Evolutionary conservation across 1,140 invertebrate genomes (phyloP), one percentile per base, ranked within the genome.

Genomic region (Drosophila lacteicornis): DNA sequence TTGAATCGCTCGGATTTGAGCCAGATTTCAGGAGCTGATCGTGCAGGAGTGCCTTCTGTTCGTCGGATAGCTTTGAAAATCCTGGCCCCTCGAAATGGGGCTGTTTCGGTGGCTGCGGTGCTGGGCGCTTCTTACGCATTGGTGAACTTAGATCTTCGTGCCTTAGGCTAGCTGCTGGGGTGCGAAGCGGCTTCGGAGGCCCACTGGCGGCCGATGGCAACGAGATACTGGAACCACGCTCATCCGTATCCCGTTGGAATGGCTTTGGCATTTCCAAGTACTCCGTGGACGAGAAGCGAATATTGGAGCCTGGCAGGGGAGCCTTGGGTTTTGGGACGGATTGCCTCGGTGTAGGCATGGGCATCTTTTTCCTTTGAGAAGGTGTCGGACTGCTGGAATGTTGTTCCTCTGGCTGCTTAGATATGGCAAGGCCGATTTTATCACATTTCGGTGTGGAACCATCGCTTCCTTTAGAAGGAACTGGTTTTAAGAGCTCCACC

Each of bases 71-170:
- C 40, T 79, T 75, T n/a, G 51, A 63, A 46, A 46, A 56, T 45
- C 46, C 46, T 19, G 56, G 30, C 27, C 51, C 47, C 49, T 85
- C 82, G 13, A 80, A 45, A 11, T 75, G 51, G 1, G 69, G 69
- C 8, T 80, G 71, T 43, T 80, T 84, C 3, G 96, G 96, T 56
- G 96, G 96, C 30, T 94, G 94, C 2, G 96, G 96, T 4, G 96
- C 96, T 2, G 94, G 95, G 65, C 95, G 95, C 82, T 96, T 96
- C 82, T 96, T 96, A 45, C 94, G 51, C 25, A 42, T 66, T 7
- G 62, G 62, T 12, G 62, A 62, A 36, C n/a, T 66, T 9, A 42
- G 5, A 22, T 66, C 62, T 11, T 66, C 62, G 40, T 33, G 30
- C 33, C 22, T 45, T 11, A 40, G 40, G 46, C 19, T 42, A 8